These are phyloP conservation scores for Athalia rosae DNA, from an alignment of 2,888 invertebrate species.

Conservation along the genomic window DNA sequence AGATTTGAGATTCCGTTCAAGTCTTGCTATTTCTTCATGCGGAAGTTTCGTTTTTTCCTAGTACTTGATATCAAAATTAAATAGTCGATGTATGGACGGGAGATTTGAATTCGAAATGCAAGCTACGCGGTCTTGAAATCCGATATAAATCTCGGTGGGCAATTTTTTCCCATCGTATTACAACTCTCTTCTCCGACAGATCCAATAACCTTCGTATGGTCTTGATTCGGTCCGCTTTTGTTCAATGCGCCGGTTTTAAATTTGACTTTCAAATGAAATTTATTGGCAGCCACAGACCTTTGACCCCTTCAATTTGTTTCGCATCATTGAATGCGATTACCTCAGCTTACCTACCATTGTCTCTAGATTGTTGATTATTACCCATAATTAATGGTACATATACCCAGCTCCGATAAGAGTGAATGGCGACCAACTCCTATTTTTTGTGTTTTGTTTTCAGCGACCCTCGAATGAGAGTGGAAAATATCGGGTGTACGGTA, in stretches of 20 bases:
- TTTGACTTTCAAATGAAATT: not conserved
- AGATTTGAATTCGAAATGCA: not conserved
- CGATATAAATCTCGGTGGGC: not conserved
- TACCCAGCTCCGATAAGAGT: not conserved
- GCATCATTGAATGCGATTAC: not conserved
- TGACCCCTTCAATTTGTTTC: not conserved
- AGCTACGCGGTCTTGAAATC: not conserved
- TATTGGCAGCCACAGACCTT: not conserved
- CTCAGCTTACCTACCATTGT: not conserved
- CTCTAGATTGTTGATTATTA: not conserved
- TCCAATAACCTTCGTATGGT: not conserved
- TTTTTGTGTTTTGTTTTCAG: no score
- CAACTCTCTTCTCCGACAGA: not conserved
- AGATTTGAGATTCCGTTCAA: no score
- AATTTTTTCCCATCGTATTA: not conserved
- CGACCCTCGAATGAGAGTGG: not conserved
- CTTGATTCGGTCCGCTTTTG: not conserved
- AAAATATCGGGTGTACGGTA: not conserved
- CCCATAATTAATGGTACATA: not conserved
- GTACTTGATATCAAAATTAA: no score
- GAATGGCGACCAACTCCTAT: no score
- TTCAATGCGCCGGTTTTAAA: not conserved
- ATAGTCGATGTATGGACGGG: no score
- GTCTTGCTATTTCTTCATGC: no score
- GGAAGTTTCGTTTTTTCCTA: no score